Evolutionary conservation across 64 coral and sea anemone genomes (phyloP).

Genomic region (Stylophora pistillata): DNA sequence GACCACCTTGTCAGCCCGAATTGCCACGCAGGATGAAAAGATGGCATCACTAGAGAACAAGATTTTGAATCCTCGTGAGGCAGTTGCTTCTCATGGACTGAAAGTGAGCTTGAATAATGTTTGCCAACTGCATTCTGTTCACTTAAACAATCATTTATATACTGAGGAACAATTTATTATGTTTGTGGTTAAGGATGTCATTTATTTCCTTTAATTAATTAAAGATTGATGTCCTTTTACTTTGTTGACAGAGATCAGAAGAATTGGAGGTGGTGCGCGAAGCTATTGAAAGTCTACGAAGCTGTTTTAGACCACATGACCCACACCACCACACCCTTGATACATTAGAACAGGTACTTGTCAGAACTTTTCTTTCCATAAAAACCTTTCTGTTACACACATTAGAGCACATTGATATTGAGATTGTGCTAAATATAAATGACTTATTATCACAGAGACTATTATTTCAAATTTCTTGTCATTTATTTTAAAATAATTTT

Average conservation of each 20-base stretch:
- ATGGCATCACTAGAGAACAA: constrained; percentile 84
- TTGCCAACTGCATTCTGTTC: too few relatives aligned
- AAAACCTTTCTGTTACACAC: too few relatives aligned
- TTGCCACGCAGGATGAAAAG: constrained; percentile 76
- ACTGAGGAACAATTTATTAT: too few relatives aligned
- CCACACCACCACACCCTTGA: constrained; percentile 88
- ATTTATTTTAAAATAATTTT: too few relatives aligned
- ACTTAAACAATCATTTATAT: too few relatives aligned
- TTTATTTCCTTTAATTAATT: neutral
- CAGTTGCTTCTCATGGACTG: neutral
- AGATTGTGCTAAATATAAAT: too few relatives aligned
- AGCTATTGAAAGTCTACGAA: constrained; percentile 72
- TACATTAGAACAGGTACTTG: constrained; percentile 77
- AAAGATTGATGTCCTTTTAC: neutral
- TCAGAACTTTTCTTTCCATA: too few relatives aligned
- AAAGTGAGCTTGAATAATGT: neutral
- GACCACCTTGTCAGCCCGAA: constrained; percentile 78
- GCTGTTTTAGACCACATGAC: constrained; percentile 72
- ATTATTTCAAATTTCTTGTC: too few relatives aligned
- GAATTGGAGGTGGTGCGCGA: constrained; percentile 83
- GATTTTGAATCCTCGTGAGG: constrained; percentile 66
- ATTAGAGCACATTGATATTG: too few relatives aligned
- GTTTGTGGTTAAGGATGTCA: too few relatives aligned
- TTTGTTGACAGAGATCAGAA: constrained; percentile 68
- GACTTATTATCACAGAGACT: too few relatives aligned